Evolutionary conservation across 2,797 vertebrate species (phyloP).

Genomic region (Poliocrania exsul): DNA sequence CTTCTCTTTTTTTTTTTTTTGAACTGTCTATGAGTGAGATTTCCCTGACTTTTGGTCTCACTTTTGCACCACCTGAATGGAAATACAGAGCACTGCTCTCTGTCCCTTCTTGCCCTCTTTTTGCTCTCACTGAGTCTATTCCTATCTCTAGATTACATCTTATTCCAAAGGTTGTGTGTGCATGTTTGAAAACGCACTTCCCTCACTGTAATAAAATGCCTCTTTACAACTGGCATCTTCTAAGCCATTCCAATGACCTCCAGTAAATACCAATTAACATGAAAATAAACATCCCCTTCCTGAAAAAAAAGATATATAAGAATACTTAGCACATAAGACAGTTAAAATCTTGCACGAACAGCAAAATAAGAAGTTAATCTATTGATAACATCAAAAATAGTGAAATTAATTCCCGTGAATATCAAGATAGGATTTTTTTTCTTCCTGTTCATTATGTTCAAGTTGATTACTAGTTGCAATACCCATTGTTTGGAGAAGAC

Average conservation of each 20-base stretch:
- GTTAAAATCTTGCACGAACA: neutral
- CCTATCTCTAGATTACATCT: neutral
- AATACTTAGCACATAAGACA: neutral
- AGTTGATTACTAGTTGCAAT: neutral
- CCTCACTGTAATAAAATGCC: neutral
- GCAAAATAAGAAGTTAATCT: neutral
- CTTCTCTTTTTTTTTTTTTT: neutral
- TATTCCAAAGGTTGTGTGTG: neutral
- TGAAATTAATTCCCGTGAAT: neutral
- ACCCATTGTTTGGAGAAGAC: neutral
- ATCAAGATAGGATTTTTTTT: neutral
- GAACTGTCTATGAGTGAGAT: neutral
- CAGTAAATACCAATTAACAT: neutral
- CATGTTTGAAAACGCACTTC: neutral
- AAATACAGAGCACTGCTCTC: neutral
- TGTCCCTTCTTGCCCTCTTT: neutral
- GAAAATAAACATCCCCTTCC: neutral
- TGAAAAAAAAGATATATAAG: rapidly evolving
- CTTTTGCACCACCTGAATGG: rapidly evolving
- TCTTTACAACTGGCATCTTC: neutral
- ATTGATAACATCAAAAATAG: neutral
- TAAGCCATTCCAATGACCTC: neutral
- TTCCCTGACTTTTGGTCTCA: neutral
- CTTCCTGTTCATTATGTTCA: neutral
- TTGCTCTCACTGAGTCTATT: neutral